These are phyloP conservation scores for Luehdorfia chinensis DNA, from an alignment of 1,140 invertebrate genomes.

Conservation along the genomic window DNA sequence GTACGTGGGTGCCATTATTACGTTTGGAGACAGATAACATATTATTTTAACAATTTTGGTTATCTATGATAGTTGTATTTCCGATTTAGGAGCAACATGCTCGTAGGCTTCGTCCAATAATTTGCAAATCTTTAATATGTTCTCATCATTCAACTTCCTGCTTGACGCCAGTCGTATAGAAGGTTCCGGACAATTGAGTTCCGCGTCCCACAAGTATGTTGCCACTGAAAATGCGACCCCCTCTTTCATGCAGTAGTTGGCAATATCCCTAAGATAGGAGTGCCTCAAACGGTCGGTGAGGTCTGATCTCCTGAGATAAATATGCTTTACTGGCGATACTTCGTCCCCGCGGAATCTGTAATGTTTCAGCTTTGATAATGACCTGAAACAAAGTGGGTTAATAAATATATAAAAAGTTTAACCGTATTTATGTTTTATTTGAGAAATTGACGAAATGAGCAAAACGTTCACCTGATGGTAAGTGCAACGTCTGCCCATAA, in stretches of 20 bases:
- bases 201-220: conserved; percentile 80
- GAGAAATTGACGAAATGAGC: no score
- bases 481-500: no score
- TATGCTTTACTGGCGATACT: conserved; percentile 88
- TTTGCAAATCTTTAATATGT: conserved; percentile 70
- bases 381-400: conserved; percentile 40
- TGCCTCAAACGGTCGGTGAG: conserved; percentile 75
- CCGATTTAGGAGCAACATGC: conserved; percentile 45
- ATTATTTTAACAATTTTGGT: no score
- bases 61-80: conserved; percentile 26
- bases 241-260: conserved; percentile 78
- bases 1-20: no score
- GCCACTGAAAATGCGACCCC: conserved; percentile 81
- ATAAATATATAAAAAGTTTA: no score
- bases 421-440: not conserved
- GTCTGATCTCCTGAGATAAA: conserved; percentile 79
- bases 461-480: no score
- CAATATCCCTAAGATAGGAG: conserved; percentile 79
- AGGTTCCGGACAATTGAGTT: conserved; percentile 79
- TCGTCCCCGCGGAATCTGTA: conserved; percentile 79
- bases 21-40: no score
- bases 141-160: conserved; percentile 76
- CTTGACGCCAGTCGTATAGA: conserved; percentile 82
- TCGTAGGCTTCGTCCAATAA: conserved; percentile 68
- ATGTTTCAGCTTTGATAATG: conserved; percentile 73